phyloP scores from a whole-genome alignment of 2,113 vertebrate species.

The Leuciscus idus region DNA sequence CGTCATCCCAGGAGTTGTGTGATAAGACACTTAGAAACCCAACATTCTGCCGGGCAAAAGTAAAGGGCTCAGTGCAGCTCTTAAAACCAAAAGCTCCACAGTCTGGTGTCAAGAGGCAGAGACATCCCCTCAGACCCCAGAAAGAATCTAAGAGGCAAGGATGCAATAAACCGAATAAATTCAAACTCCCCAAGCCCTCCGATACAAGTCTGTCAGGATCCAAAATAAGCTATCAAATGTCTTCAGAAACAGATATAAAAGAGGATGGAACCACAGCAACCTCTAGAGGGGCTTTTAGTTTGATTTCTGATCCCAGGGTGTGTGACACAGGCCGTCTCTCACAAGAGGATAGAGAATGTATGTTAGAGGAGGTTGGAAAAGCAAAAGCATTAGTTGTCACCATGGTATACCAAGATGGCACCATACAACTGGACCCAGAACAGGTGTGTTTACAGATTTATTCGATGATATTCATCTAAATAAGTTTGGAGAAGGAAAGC shows the following conservation, averaged over 20 bases:
- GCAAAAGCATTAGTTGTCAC: slow-evolving; percentile 78
- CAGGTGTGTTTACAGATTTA: slow-evolving; percentile 72
- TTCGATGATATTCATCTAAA: background rate
- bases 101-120: background rate
- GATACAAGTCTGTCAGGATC: background rate
- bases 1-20: background rate
- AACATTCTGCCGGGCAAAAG: background rate
- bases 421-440: slow-evolving; percentile 80
- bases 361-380: slow-evolving; percentile 67
- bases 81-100: background rate
- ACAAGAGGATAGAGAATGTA: slow-evolving; percentile 68
- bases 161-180: background rate
- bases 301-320: slow-evolving; percentile 70
- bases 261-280: background rate
- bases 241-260: slow-evolving; percentile 17
- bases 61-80: background rate
- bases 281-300: slow-evolving; percentile 35
- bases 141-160: background rate
- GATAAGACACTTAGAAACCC: background rate
- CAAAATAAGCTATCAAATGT: background rate
- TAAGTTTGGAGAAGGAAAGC: no score
- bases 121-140: background rate
- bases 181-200: background rate
- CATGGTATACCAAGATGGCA: slow-evolving; percentile 84
- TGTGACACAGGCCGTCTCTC: slow-evolving; percentile 74